Evolutionary conservation across 2,113 vertebrate species (phyloP).

Genomic region (Anas platyrhynchos): DNA sequence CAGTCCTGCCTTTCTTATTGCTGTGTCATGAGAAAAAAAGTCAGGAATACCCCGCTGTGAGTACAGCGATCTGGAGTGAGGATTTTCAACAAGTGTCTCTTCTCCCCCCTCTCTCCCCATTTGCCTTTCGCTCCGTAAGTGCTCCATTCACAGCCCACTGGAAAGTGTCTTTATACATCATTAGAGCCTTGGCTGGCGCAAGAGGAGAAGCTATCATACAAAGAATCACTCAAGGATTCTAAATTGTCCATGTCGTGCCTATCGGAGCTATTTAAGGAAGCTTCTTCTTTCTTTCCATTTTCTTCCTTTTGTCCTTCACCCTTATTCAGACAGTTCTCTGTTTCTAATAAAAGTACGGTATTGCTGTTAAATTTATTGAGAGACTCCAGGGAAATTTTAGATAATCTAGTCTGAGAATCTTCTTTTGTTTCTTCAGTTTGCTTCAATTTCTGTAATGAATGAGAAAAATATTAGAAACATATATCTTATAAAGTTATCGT

Average conservation of each 20-base stretch:
- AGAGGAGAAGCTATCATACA: conserved; percentile 92
- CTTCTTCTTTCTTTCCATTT: conserved; percentile 69
- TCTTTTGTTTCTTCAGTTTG: conserved; percentile 78
- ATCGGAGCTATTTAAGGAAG: conserved; percentile 69
- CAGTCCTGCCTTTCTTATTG: conserved; percentile 47
- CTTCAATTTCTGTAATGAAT: conserved; percentile 83
- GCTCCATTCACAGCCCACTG: background rate
- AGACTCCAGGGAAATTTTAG: conserved; percentile 84
- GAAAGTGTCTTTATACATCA: conserved; percentile 69
- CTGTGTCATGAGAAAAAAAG: background rate
- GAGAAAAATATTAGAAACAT: conserved; percentile 72
- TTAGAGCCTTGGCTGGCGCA: conserved; percentile 88
- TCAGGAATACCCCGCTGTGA: background rate
- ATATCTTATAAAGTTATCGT: conserved; percentile 68
- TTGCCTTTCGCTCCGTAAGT: background rate
- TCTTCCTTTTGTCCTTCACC: conserved; percentile 70
- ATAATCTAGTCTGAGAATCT: conserved; percentile 71
- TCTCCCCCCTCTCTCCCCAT: background rate
- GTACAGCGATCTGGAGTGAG: background rate
- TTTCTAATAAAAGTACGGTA: conserved; percentile 75
- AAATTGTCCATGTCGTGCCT: conserved; percentile 76
- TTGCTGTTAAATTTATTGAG: conserved; percentile 84
- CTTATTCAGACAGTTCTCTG: conserved; percentile 62
- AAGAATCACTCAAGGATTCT: conserved; percentile 87
- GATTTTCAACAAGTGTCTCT: background rate